Conservation (phyloP, 1,140 invertebrate species). For the Coenobita brevimanus region DNA sequence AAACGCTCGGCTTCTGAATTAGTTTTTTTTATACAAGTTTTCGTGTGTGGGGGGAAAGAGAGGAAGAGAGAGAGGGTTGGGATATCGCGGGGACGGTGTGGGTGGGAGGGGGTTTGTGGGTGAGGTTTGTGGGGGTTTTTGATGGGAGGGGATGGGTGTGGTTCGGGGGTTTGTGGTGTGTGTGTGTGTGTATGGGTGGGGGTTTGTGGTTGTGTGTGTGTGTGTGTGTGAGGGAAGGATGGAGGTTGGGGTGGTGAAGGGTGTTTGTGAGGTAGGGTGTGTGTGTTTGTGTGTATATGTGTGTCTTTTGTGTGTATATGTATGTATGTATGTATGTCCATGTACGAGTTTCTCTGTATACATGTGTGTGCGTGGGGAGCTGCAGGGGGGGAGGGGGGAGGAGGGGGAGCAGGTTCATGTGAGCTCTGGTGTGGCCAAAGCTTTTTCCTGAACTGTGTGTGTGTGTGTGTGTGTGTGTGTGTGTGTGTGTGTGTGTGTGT, state of each 20-base stretch:
- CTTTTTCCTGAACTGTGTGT: too few relatives aligned
- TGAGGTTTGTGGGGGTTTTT: background rate
- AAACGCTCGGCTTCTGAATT: constrained; percentile 27
- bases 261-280: background rate
- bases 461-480: too few relatives aligned
- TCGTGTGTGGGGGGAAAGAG: background rate
- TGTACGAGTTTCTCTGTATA: too few relatives aligned
- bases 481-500: too few relatives aligned
- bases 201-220: background rate
- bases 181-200: background rate
- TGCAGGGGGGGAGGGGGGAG: too few relatives aligned
- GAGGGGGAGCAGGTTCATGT: too few relatives aligned
- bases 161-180: background rate
- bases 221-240: background rate
- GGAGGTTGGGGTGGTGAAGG: background rate
- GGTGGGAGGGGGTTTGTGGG: background rate
- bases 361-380: too few relatives aligned
- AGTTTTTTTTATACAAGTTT: constrained; percentile 23
- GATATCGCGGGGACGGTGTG: background rate
- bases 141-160: background rate
- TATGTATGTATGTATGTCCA: too few relatives aligned
- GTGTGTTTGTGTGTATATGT: too few relatives aligned
- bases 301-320: too few relatives aligned
- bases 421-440: too few relatives aligned
- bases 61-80: background rate